Conservation (phyloP, 2,888 invertebrate species). For the Parthenolecanium corni region DNA sequence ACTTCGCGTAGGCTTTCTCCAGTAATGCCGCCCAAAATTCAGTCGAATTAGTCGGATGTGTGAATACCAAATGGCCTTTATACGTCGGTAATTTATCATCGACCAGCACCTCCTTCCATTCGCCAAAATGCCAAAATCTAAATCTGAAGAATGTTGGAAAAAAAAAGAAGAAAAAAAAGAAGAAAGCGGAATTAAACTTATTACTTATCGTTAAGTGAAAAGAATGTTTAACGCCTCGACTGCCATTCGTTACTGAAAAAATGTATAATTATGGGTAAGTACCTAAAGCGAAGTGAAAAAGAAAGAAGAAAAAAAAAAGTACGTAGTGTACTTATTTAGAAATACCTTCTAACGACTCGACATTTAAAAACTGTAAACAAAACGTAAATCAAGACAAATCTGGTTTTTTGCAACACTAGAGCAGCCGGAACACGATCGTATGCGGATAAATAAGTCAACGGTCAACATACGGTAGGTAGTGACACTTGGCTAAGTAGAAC, state of each 20-base stretch:
- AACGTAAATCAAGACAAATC: conserved; percentile 15
- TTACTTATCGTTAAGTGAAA: neutral
- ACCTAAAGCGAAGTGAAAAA: conserved; percentile 2
- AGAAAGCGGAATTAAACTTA: neutral
- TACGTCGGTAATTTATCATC: conserved; percentile 65
- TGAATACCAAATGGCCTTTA: conserved; percentile 50
- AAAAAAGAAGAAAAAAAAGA: neutral
- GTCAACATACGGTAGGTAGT: conserved; percentile 11
- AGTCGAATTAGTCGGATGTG: conserved; percentile 48
- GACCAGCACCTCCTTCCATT: conserved; percentile 61
- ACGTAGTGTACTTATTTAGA: neutral
- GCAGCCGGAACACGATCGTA: conserved; percentile 23
- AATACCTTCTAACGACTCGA: conserved; percentile 15
- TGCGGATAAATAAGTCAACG: conserved; percentile 24
- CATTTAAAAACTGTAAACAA: conserved; percentile 28
- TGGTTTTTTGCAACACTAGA: conserved; percentile 15
- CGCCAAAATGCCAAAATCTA: conserved; percentile 68
- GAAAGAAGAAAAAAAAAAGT: neutral
- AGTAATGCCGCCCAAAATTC: conserved; percentile 69
- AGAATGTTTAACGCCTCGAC: neutral
- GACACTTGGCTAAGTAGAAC: conserved; percentile 15
- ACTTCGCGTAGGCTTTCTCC: conserved; percentile 75
- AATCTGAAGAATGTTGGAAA: conserved; percentile 43
- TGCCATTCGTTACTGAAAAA: neutral
- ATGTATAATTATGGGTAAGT: neutral